Base-by-base conservation (phyloP, 2,113 vertebrate genomes). In the Heterocephalus glaber region DNA sequence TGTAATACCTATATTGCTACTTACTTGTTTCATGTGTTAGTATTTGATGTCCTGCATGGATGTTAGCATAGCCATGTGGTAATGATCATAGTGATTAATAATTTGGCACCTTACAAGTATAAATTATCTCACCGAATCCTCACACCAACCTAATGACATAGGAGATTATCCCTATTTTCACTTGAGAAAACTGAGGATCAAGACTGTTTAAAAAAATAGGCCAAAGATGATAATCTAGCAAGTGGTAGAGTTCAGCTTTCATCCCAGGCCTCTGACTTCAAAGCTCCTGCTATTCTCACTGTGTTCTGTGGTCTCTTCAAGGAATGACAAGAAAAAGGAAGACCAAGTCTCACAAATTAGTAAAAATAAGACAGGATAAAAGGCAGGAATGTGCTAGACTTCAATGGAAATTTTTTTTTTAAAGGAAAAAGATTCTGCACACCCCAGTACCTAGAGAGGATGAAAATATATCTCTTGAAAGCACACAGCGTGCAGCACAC, bases 401-500 rank as follows among this genome's bases (percentile, higher is more conserved):
- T 49, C 44, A 16, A 7, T 19, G 5, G 44, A 70, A 58, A 56
- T 66, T 10, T 63, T 63, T 63, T n/a, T 80, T 38, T 56, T 56
- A 56, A 35, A 79, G 49, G 96, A 58, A 86, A 49, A 61, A 41
- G 74, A 61, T 26, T 80, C 17, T 52, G 56, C 26, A 80, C 5
- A 81, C 14, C 10, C 14, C 33, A 79, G 84, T 33, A 61, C 58
- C 47, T 76, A 35, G 41, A n/a, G n/a, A 80, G 94, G n/a, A 91
- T 95, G 82, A 41, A 96, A 85, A 95, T 2, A 33, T 35, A 35
- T 65, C 44, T 87, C 83, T 56, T 81, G 63, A 87, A 85, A 68
- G 68, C 24, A 22, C 56, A 72, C 30, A 56, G 74, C 44, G 54
- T 2, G 28, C 49, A 66, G 22, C 54, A n/a, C 41, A 83, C 65